A percentile compares a stretch with the other conserved stretches of the same genome.
Evolutionary conservation across 2,888 invertebrate genomes (phyloP).

Genomic region (Archaeoteleia sp.): DNA sequence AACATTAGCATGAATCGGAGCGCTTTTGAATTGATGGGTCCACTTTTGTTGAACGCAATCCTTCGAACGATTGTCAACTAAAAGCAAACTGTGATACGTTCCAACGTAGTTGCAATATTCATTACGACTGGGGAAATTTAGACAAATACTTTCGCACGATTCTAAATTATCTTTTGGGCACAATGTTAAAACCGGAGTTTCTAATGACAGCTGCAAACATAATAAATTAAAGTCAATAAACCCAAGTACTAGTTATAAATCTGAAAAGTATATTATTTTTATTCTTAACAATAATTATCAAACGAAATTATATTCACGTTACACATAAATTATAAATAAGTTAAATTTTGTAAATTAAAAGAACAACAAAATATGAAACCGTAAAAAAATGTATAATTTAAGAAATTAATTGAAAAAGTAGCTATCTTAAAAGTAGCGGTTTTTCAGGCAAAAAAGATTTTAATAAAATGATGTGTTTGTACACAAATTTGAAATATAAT

Average conservation of each 20-base stretch:
- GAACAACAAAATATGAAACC: no score
- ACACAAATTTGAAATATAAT: no score
- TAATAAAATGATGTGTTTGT: no score
- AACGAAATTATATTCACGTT: no score
- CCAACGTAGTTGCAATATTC: slow-evolving; percentile 64
- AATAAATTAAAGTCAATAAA: no score
- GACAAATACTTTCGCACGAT: slow-evolving; percentile 65
- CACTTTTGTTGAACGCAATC: slow-evolving; percentile 76
- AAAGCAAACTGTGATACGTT: slow-evolving; percentile 65
- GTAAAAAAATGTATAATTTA: slow-evolving; percentile 10
- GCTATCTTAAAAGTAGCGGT: no score
- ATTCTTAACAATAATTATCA: no score
- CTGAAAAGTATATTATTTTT: no score
- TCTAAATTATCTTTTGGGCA: slow-evolving; percentile 66
- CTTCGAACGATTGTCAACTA: slow-evolving; percentile 65
- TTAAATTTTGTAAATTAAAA: no score
- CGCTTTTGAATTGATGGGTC: slow-evolving; percentile 78
- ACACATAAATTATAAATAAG: no score
- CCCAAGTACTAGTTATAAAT: no score
- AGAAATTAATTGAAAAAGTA: slow-evolving; percentile 9
- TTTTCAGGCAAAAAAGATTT: no score
- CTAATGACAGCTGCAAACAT: slow-evolving; percentile 59
- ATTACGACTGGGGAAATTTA: slow-evolving; percentile 62
- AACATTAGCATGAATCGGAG: slow-evolving; percentile 75
- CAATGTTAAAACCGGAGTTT: slow-evolving; percentile 60